These are phyloP conservation scores for Xiphorhynchus erythropygius DNA, from an alignment of 2,797 vertebrate species.

Conservation along the genomic window DNA sequence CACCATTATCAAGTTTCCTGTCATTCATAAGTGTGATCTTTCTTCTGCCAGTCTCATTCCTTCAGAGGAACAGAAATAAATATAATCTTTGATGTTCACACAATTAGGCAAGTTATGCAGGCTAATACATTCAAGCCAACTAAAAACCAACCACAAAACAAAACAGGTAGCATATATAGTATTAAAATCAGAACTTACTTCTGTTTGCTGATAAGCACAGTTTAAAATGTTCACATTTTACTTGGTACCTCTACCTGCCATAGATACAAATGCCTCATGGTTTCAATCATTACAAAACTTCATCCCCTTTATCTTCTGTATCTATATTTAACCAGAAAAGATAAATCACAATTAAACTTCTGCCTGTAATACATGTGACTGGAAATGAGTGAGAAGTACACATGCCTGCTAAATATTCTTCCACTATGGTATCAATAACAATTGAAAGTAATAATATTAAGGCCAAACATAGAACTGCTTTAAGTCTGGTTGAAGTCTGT, in stretches of 20 bases:
- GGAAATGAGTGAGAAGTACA: not conserved
- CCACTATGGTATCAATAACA: not conserved
- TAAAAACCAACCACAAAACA: not conserved
- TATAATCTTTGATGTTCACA: not conserved
- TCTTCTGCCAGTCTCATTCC: not conserved
- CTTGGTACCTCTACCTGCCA: not conserved
- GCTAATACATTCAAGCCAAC: not conserved
- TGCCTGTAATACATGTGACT: not conserved
- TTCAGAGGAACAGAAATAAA: not conserved
- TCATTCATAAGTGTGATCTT: not conserved
- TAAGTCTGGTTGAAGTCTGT: not conserved
- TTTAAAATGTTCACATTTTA: not conserved
- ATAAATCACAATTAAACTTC: not conserved
- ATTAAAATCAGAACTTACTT: not conserved
- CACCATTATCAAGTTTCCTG: not conserved
- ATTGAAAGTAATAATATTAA: not conserved
- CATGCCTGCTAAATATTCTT: not conserved
- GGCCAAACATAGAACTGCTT: not conserved
- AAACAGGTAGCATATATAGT: not conserved
- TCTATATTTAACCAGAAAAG: not conserved
- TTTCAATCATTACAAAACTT: not conserved
- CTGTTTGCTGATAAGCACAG: not conserved
- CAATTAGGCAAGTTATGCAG: not conserved
- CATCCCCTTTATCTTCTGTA: not conserved
- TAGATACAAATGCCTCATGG: rapidly evolving